Evolutionary conservation across 2,113 vertebrate species (phyloP).

Genomic region (Rhinopomastus cyanomelas): DNA sequence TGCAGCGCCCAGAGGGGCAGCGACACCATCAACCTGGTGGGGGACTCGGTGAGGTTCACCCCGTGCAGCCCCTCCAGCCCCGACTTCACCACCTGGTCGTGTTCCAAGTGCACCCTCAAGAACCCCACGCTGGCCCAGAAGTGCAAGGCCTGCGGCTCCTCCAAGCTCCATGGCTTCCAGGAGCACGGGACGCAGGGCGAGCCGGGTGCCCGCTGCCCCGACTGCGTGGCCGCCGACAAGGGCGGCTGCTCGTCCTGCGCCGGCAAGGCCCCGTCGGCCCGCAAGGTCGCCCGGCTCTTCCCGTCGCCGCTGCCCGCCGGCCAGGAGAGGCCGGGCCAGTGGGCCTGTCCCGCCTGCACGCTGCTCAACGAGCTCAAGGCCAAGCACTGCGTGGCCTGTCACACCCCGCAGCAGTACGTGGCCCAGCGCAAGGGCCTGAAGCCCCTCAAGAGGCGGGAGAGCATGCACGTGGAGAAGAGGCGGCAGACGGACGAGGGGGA

Average conservation of each 20-base stretch:
- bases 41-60: constrained; percentile 89
- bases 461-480: constrained; percentile 92
- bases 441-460: constrained; percentile 89
- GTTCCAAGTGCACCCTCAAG: constrained; percentile 92
- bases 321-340: constrained; percentile 77
- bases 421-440: constrained; percentile 81
- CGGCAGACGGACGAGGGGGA: constrained; percentile 93
- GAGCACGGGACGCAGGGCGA: constrained; percentile 71
- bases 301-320: constrained; percentile 20
- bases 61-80: constrained; percentile 92
- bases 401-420: constrained; percentile 90
- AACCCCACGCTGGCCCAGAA: constrained; percentile 85
- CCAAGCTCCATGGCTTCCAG: constrained; percentile 95
- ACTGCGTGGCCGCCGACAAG: constrained; percentile 70
- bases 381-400: constrained; percentile 92
- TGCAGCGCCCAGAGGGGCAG: constrained; percentile 73
- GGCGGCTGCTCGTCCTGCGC: constrained; percentile 60
- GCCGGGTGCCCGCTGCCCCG: constrained; percentile 64
- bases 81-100: constrained; percentile 94
- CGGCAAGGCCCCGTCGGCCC: constrained; percentile 51
- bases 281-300: constrained; percentile 77
- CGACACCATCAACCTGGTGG: constrained; percentile 87
- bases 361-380: constrained; percentile 86
- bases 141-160: constrained; percentile 89
- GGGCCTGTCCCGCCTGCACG: constrained; percentile 94